Conservation (phyloP, 2,113 vertebrate genomes). For the Strix aluco region DNA sequence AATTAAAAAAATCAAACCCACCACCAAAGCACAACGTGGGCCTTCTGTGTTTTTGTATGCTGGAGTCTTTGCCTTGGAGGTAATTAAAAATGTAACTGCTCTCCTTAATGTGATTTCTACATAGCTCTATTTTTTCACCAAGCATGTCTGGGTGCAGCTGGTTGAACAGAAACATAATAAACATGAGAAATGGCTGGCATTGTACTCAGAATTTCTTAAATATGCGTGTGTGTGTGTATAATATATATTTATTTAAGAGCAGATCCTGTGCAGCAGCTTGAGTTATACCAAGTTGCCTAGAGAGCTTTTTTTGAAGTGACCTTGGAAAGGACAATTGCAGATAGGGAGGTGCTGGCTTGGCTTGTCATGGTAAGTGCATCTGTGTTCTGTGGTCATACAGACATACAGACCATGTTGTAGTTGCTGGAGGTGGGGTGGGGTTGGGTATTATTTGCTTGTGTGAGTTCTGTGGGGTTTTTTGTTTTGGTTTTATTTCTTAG, state of each 20-base stretch:
- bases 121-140: background rate
- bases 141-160: background rate
- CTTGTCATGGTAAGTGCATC: background rate
- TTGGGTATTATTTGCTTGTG: background rate
- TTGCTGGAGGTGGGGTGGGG: background rate
- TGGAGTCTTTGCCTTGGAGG: slow-evolving; percentile 49
- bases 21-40: background rate
- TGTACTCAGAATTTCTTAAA: background rate
- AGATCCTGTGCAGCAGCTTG: background rate
- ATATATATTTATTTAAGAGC: background rate
- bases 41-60: background rate
- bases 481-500: background rate
- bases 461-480: background rate
- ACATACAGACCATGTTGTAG: fast-evolving
- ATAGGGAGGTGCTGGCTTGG: background rate
- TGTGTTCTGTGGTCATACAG: background rate
- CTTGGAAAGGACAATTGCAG: background rate
- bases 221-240: too few relatives aligned
- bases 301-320: background rate
- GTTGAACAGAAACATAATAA: background rate
- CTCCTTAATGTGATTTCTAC: slow-evolving; percentile 5
- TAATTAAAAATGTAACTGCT: slow-evolving; percentile 52
- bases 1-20: background rate
- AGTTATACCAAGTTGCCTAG: background rate
- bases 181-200: background rate